Evolutionary conservation across 2,113 vertebrate species (phyloP).

Genomic region (Tachycineta bicolor): DNA sequence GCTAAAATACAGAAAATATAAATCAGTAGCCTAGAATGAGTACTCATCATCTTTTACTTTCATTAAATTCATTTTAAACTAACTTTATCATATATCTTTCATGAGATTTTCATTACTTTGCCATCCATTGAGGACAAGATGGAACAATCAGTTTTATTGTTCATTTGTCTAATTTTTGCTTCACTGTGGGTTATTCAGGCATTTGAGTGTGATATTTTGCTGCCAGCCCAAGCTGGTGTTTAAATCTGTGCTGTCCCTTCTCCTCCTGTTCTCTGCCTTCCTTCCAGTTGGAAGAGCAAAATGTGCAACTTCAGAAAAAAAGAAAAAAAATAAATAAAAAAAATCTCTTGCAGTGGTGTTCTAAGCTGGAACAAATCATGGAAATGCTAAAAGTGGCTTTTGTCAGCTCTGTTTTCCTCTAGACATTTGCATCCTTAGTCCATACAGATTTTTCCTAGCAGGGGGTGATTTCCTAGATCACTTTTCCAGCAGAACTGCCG

Average conservation of each 20-base stretch:
- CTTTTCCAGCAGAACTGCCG: background rate
- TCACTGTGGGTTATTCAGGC: conserved; percentile 20
- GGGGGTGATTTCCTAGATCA: background rate
- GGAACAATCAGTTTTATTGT: conserved; percentile 43
- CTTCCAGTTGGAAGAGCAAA: background rate
- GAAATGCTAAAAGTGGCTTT: background rate
- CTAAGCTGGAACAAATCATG: background rate
- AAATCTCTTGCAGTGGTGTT: background rate
- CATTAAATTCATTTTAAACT: conserved; percentile 54
- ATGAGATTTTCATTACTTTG: conserved; percentile 60
- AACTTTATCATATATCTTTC: conserved; percentile 60
- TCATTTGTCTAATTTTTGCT: conserved; percentile 58
- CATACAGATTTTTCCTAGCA: background rate
- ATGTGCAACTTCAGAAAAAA: background rate
- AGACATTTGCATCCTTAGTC: background rate
- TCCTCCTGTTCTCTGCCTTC: background rate
- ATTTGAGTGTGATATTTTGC: background rate
- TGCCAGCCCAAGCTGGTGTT: background rate
- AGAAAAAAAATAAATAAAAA: background rate
- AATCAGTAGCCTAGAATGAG: conserved; percentile 20
- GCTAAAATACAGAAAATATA: conserved; percentile 34
- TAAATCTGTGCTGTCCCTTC: background rate
- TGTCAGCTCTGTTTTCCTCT: background rate
- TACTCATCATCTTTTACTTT: conserved; percentile 10
- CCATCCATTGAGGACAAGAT: conserved; percentile 6